phyloP scores from a whole-genome alignment of 2,888 invertebrate species.

The Drosophila fulvimacula region DNA sequence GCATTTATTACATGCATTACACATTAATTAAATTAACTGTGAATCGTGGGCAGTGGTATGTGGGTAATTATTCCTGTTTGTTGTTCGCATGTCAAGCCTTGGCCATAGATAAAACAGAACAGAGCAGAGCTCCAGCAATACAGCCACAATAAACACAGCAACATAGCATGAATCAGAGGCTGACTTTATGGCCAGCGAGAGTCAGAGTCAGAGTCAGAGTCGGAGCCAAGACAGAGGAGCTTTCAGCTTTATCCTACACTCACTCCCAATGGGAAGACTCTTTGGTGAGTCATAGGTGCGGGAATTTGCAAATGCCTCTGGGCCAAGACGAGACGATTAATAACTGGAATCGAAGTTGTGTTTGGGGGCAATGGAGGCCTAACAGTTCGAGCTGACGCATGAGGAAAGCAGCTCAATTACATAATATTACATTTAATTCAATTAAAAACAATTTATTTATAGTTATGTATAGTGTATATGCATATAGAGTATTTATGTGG shows the following conservation, averaged over 20 bases:
- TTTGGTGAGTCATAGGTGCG: constrained; percentile 56
- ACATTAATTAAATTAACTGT: constrained; percentile 74
- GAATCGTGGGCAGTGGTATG: constrained; percentile 47
- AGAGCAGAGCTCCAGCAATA: constrained; percentile 1
- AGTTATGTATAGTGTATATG: constrained; percentile 9
- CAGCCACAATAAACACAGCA: constrained; percentile 16
- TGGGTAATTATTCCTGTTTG: constrained; percentile 58
- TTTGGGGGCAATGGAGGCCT: neutral
- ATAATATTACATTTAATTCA: constrained; percentile 47
- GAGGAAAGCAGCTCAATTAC: constrained; percentile 46
- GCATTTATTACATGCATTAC: constrained; percentile 46
- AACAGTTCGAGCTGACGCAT: constrained; percentile 54
- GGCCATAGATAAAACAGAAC: constrained; percentile 48
- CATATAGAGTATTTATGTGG: constrained; percentile 4
- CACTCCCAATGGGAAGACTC: neutral
- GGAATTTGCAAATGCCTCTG: constrained; percentile 53
- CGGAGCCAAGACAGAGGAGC: constrained; percentile 25
- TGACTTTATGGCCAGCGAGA: constrained; percentile 34
- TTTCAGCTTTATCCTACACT: neutral
- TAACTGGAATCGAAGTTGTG: constrained; percentile 41
- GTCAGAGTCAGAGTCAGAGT: constrained; percentile 7
- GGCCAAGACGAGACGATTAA: constrained; percentile 50
- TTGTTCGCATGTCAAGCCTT: constrained; percentile 66
- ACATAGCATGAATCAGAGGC: constrained; percentile 60
- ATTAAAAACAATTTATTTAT: constrained; percentile 24